Base-by-base conservation (phyloP, 2,888 invertebrate genomes). In the Scotopteryx bipunctaria region DNA sequence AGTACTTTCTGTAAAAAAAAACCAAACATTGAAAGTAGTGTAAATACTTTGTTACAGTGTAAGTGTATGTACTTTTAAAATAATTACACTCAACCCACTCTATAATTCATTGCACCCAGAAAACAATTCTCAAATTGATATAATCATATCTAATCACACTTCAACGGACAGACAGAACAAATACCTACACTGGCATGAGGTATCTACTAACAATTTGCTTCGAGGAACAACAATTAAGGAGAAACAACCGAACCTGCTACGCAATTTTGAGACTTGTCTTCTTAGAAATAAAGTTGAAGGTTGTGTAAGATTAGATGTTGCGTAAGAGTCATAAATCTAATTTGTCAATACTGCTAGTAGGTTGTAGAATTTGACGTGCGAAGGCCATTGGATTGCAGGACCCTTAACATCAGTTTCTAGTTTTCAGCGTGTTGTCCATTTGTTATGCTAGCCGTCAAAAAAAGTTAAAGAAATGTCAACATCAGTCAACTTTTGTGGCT, bases 341-440 rank as follows among this genome's bases (percentile, higher is more conserved):
- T 71, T 72, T 73, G 71, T 72, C 72, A 67, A 64, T 71, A 58
- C 49, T 45, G 55, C 38, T 47, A 49, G 75, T 75, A 68, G 75
- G 75, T 59, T 60, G 55, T 55, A 58, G 64, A 66, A 69, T 62
- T 60, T 61, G 69, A 73, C 67, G 56, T 36, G 40, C 55, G 69
- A 74, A 75, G 73, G 74, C 69, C 68, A 61, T 53, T 50, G 19
- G 59, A 56, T 53, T 60, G 61, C 41, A 36, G 16, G 5, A 3
- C 16, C 11, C 17, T 2, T 9, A 32, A 9, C 32, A 32, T 5
- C 5, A 19, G 41, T 41, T 29, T 21, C 17, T 11, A 9, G 5
- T 27, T 2, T 11, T n/a, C n/a, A n/a, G n/a, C n/a, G n/a, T n/a
- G n/a, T n/a, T n/a, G n/a, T n/a, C n/a, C n/a, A n/a, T n/a, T n/a